These are phyloP conservation scores for Conomelus anceps DNA, from an alignment of 2,888 invertebrate genomes.

Conservation along the genomic window DNA sequence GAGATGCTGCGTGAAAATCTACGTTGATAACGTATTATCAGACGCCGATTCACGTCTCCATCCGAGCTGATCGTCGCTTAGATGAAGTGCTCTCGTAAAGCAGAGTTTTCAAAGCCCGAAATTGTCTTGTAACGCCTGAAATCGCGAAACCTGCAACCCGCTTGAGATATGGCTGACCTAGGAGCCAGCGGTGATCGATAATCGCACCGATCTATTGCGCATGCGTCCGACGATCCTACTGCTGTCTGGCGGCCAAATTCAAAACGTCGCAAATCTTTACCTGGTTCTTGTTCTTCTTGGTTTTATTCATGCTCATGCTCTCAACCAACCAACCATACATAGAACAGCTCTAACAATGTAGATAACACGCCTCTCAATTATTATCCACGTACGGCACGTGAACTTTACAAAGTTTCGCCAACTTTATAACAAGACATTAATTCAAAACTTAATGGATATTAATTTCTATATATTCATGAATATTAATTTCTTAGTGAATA, in stretches of 20 bases:
- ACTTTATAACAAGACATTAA: too few species aligned
- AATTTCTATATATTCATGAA: too few species aligned
- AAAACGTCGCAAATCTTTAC: neutral
- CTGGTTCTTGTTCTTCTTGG: neutral
- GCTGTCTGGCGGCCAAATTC: neutral
- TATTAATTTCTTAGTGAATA: too few species aligned
- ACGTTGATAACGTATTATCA: too few species aligned
- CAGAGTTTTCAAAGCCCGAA: neutral
- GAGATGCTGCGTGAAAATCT: neutral
- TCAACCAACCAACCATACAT: neutral
- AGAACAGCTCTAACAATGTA: neutral
- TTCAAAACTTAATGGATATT: too few species aligned
- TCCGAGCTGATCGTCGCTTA: neutral
- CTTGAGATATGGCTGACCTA: conserved; percentile 20
- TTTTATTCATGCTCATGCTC: neutral
- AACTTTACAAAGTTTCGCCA: neutral
- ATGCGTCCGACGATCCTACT: neutral
- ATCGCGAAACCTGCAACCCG: conserved; percentile 24
- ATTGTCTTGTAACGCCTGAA: conserved; percentile 20
- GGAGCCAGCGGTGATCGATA: neutral
- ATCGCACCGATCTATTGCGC: neutral
- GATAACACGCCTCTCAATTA: neutral
- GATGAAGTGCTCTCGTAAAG: neutral
- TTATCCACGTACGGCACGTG: too few species aligned
- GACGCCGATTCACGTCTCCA: neutral